Conservation (phyloP, 2,888 invertebrate species). For the Falcaria lacertinaria region DNA sequence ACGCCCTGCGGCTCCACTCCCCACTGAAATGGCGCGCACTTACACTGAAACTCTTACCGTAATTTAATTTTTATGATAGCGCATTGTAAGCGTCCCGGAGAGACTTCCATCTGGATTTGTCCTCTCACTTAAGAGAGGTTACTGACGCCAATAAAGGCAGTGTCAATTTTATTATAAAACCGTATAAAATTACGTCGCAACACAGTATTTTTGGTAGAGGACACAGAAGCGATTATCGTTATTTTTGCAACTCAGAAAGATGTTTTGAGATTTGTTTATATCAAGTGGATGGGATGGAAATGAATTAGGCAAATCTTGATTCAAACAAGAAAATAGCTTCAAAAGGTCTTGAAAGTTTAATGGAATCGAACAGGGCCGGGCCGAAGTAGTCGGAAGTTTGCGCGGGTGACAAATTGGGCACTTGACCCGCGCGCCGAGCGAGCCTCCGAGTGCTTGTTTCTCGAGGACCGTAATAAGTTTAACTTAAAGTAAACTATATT, state of each 20-base stretch:
- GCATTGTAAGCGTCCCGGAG: conserved; percentile 68
- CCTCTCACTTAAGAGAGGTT: conserved; percentile 38
- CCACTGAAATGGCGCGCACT: conserved; percentile 70
- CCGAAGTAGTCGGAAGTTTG: conserved; percentile 72
- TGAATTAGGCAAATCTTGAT: conserved; percentile 73
- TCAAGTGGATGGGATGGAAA: conserved; percentile 44
- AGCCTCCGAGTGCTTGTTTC: conserved; percentile 72
- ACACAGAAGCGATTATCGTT: too few relatives aligned
- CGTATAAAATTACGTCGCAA: background rate
- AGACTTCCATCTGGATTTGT: conserved; percentile 60
- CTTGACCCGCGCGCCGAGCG: conserved; percentile 72
- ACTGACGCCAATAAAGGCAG: conserved; percentile 17
- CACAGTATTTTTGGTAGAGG: background rate
- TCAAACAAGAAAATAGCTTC: conserved; percentile 76
- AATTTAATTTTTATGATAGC: conserved; percentile 79
- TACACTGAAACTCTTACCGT: conserved; percentile 70
- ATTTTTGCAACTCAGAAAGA: background rate
- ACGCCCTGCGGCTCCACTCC: conserved; percentile 35
- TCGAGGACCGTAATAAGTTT: conserved; percentile 78
- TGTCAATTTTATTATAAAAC: background rate
- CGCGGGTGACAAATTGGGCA: conserved; percentile 79
- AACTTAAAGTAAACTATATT: conserved; percentile 80
- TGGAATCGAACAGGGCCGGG: conserved; percentile 74
- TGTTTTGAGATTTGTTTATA: conserved; percentile 12
- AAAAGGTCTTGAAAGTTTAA: conserved; percentile 79